Percentiles rank a stretch among this genome's conserved stretches.
phyloP scores from a whole-genome alignment of 1,140 invertebrate species.

The Vanessa tameamea region DNA sequence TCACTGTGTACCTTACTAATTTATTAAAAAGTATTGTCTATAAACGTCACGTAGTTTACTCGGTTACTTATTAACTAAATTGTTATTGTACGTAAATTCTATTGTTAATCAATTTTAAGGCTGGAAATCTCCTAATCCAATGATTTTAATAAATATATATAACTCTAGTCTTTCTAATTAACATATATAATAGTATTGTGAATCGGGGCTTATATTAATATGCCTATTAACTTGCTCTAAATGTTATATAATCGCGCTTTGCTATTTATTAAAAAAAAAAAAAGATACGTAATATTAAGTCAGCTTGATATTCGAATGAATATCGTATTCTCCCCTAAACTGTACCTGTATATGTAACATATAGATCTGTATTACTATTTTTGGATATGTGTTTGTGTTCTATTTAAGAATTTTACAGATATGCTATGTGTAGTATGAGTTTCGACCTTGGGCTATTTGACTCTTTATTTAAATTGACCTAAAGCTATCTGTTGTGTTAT shows the following conservation, averaged over 20 bases:
- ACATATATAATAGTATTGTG: constrained; percentile 23
- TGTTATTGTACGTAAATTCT: constrained; percentile 36
- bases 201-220: constrained; percentile 14
- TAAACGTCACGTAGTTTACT: constrained; percentile 43
- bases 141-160: constrained; percentile 16
- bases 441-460: background rate
- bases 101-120: constrained; percentile 46
- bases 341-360: constrained; percentile 1
- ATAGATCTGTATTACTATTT: constrained; percentile 19
- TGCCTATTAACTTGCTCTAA: constrained; percentile 14
- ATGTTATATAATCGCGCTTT: constrained; percentile 1
- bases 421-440: background rate
- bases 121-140: constrained; percentile 47
- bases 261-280: background rate
- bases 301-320: background rate
- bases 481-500: background rate
- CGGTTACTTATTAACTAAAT: constrained; percentile 42
- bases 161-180: constrained; percentile 37
- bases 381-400: constrained; percentile 19
- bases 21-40: constrained; percentile 45
- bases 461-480: background rate
- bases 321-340: background rate
- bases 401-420: background rate
- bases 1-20: constrained; percentile 64
- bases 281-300: background rate